A percentile compares a stretch with the other conserved stretches of the same genome.
phyloP scores from a whole-genome alignment of 2,797 vertebrate species.

The Peromyscus nudipes region DNA sequence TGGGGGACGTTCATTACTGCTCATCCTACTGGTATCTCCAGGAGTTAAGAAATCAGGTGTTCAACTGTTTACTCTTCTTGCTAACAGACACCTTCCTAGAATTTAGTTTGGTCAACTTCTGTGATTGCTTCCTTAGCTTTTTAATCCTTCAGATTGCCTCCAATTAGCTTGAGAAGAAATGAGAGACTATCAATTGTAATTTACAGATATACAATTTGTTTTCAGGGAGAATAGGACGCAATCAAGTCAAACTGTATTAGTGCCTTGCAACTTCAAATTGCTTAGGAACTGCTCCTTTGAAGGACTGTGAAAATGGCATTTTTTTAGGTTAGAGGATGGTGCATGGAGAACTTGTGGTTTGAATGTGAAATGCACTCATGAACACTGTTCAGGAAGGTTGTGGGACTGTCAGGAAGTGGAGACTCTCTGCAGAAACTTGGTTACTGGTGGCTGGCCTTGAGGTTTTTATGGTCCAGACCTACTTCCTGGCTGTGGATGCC shows the following conservation, averaged over 20 bases:
- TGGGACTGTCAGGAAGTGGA: background rate
- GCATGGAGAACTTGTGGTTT: background rate
- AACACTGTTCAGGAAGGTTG: background rate
- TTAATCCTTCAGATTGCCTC: background rate
- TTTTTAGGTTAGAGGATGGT: background rate
- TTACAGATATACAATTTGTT: background rate
- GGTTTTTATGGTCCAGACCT: background rate
- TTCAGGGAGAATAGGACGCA: background rate
- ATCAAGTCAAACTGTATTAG: background rate
- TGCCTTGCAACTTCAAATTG: background rate
- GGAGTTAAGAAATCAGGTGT: background rate
- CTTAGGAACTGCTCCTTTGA: background rate
- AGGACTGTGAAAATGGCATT: background rate
- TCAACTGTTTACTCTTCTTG: background rate
- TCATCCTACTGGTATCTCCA: background rate
- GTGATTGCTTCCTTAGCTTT: background rate
- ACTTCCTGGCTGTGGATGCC: background rate
- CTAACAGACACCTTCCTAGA: background rate
- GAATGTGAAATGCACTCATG: background rate
- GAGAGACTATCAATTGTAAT: background rate
- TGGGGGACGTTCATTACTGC: background rate
- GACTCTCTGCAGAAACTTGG: background rate
- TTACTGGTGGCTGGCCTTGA: background rate
- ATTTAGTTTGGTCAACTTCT: conserved; percentile 16
- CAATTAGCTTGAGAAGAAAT: conserved; percentile 13